Conservation (phyloP, 2,113 vertebrate species). For the Pseudorasbora parva region DNA sequence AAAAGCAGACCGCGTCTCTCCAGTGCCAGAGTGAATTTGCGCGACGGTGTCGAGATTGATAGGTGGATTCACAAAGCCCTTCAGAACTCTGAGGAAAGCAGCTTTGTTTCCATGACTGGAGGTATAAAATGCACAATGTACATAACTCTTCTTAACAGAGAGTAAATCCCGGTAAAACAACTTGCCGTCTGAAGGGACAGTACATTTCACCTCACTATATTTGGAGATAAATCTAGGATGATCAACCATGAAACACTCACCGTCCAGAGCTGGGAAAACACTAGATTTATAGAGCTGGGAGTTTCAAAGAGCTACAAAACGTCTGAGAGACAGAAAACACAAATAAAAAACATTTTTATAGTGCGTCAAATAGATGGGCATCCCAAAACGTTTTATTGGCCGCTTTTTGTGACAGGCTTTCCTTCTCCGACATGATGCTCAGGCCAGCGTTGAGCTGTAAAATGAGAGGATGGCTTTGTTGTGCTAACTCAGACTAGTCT, state of each 20-base stretch:
- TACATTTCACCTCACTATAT: constrained; percentile 77
- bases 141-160: constrained; percentile 79
- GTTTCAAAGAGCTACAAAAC: constrained; percentile 69
- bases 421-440: constrained; percentile 59
- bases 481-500: constrained; percentile 20
- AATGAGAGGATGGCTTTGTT: constrained; percentile 28
- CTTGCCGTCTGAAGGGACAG: constrained; percentile 69
- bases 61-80: constrained; percentile 71
- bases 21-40: constrained; percentile 61
- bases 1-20: constrained; percentile 21
- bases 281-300: constrained; percentile 69
- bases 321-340: constrained; percentile 69
- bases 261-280: constrained; percentile 59
- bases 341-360: constrained; percentile 74
- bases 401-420: constrained; percentile 69
- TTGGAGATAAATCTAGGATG: constrained; percentile 81
- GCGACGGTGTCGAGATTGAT: constrained; percentile 68
- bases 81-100: constrained; percentile 69
- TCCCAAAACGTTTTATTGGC: constrained; percentile 72
- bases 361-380: constrained; percentile 67
- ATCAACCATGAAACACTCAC: constrained; percentile 75
- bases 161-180: constrained; percentile 77
- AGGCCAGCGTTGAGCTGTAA: not conserved
- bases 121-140: constrained; percentile 73
- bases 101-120: constrained; percentile 67